Base-by-base conservation (phyloP, 2,113 vertebrate genomes). In the Sorex araneus region DNA sequence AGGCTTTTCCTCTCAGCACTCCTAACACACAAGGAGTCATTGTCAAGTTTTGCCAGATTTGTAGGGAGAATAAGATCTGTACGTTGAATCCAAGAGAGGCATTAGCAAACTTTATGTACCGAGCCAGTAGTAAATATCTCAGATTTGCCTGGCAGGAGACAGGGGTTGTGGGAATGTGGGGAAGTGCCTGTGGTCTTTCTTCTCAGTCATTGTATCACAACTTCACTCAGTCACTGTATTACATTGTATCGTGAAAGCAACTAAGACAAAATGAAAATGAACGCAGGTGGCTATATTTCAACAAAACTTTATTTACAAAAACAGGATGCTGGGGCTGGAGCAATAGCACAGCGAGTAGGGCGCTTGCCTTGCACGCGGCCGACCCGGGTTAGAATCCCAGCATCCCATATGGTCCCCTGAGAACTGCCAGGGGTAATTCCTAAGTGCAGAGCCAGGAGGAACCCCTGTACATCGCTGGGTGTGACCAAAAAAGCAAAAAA, bases 301-400 rank as follows among this genome's bases (percentile, higher is more conserved):
- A 8, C 28, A 76, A 94, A 83, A 45, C 40, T 70, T 85, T 81
- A 91, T 77, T 94, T 32, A 70, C 30, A 67, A 30, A 84, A 75
- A 36, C 23, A 82, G 50, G 36, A 43, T 66, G n/a, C 28, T 50
- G 10, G 34, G 43, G 75, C 57, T 60, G 57, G 57, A 13, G 21
- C 9, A 10, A 40, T 40, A 40, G 40, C 40, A 40, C 40, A 40
- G 40, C 40, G 7, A 7, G 40, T 40, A 40, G 40, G 40, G 40
- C 40, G 7, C 7, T 40, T 40, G 40, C 40, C 40, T 40, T 40
- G 40, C 40, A 40, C 40, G 7, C 40, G 3, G 40, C 40, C 40
- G 40, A 40, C 40, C 40, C 40, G 40, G 40, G 40, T 40, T 40
- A n/a, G n/a, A n/a, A n/a, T n/a, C n/a, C n/a, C n/a, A n/a, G n/a